phyloP scores from a whole-genome alignment of 1,140 invertebrate genomes.

The Heliconius eleuchia region DNA sequence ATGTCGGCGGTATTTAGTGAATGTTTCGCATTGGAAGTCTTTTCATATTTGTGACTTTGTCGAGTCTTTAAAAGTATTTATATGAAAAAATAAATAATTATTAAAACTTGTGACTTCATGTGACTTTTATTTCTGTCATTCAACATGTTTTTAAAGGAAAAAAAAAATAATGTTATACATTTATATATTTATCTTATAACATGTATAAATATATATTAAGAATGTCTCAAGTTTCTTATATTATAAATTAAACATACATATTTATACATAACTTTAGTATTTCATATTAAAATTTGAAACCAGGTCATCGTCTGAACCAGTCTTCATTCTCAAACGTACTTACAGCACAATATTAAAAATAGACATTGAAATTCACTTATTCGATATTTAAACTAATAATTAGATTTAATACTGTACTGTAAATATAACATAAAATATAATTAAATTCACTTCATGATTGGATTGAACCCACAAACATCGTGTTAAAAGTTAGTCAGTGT shows the following conservation, averaged over 20 bases:
- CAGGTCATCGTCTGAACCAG: too few species aligned
- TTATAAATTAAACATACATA: background rate
- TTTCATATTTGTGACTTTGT: conserved; percentile 77
- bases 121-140: conserved; percentile 55
- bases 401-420: too few species aligned
- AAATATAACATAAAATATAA: too few species aligned
- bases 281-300: too few species aligned
- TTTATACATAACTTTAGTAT: too few species aligned
- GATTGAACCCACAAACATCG: too few species aligned
- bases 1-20: conserved; percentile 70
- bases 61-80: conserved; percentile 79
- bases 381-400: too few species aligned
- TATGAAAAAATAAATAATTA: conserved; percentile 76
- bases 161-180: background rate
- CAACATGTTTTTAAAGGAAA: background rate
- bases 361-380: too few species aligned
- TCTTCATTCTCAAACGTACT: too few species aligned
- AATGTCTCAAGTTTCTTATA: background rate
- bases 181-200: background rate
- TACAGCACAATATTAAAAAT: too few species aligned
- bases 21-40: conserved; percentile 69
- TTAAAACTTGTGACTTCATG: conserved; percentile 68
- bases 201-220: background rate
- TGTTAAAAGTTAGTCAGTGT: too few species aligned
- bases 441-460: too few species aligned